Evolutionary conservation across 1,140 invertebrate genomes (phyloP).

Genomic region (Brachionus plicatilis): DNA sequence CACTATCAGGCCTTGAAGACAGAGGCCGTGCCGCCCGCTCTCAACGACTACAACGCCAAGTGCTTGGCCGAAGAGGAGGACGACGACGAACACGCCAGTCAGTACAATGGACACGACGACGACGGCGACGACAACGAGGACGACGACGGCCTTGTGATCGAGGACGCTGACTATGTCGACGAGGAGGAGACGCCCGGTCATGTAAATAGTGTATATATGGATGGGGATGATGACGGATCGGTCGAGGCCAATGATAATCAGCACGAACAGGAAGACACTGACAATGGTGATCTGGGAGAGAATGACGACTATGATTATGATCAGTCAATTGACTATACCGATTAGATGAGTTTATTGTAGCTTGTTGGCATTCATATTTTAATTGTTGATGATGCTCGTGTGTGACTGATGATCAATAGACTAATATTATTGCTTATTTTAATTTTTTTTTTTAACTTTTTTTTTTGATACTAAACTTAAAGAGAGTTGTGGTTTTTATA

Average conservation of each 20-base stretch:
- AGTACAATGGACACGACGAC: neutral
- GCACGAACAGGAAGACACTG: neutral
- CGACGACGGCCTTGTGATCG: neutral
- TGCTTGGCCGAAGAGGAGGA: neutral
- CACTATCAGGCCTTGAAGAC: neutral
- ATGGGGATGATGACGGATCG: neutral
- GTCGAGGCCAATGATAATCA: neutral
- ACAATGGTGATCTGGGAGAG: neutral
- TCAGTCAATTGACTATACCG: slow-evolving; percentile 6
- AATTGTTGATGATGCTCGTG: neutral
- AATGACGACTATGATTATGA: neutral
- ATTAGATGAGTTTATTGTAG: neutral
- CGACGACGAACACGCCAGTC: neutral
- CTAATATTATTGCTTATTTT: neutral
- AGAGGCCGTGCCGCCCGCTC: too few relatives aligned
- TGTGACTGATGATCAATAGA: neutral
- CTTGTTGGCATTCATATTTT: neutral
- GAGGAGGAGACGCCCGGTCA: neutral
- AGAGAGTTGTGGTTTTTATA: neutral
- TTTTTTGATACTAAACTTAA: neutral
- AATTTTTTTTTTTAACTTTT: slow-evolving; percentile 22
- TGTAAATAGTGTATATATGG: slow-evolving; percentile 24
- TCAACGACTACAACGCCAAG: neutral
- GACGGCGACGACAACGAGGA: neutral
- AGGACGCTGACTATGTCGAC: neutral